phyloP scores from a whole-genome alignment of 1,140 invertebrate species.

The Drosophila setifemur region DNA sequence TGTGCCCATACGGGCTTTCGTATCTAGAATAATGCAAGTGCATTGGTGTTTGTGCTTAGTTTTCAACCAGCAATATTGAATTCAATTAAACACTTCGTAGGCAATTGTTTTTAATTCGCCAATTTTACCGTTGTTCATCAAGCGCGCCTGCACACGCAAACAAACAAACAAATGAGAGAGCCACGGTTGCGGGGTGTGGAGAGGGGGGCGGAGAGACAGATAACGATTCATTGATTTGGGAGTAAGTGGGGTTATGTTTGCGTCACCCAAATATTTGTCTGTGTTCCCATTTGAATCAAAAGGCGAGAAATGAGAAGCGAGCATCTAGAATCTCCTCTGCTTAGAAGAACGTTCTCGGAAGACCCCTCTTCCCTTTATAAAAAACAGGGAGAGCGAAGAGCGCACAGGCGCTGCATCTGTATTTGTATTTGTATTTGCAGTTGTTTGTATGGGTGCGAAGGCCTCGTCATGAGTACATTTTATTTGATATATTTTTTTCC shows the following conservation, averaged over 20 bases:
- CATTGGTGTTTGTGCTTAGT: slow-evolving; percentile 33
- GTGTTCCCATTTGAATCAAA: slow-evolving; percentile 41
- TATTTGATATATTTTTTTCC: slow-evolving; percentile 31
- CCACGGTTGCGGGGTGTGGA: too few relatives aligned
- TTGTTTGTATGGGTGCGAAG: slow-evolving; percentile 4
- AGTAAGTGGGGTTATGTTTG: slow-evolving; percentile 76
- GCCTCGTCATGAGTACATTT: slow-evolving; percentile 40
- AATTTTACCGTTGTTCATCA: slow-evolving; percentile 40
- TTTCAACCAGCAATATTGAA: slow-evolving; percentile 46
- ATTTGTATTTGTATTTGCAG: slow-evolving; percentile 1
- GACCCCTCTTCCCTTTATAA: not conserved
- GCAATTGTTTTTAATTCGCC: slow-evolving; percentile 75
- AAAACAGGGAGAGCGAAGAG: slow-evolving; percentile 1
- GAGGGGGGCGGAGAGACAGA: slow-evolving; percentile 7
- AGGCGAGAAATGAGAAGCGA: too few relatives aligned
- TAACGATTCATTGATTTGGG: slow-evolving; percentile 42
- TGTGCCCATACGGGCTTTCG: slow-evolving; percentile 27
- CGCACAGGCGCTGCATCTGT: not conserved
- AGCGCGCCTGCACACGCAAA: slow-evolving; percentile 13
- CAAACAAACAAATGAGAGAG: slow-evolving; percentile 18
- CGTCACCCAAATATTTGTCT: slow-evolving; percentile 70
- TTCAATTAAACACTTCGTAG: slow-evolving; percentile 65
- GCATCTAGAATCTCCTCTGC: not conserved
- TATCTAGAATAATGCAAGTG: slow-evolving; percentile 42
- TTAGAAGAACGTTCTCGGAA: slow-evolving; percentile 19